These are phyloP conservation scores for Benthosema pterotum DNA, from an alignment of 2,797 vertebrate species.

Conservation along the genomic window DNA sequence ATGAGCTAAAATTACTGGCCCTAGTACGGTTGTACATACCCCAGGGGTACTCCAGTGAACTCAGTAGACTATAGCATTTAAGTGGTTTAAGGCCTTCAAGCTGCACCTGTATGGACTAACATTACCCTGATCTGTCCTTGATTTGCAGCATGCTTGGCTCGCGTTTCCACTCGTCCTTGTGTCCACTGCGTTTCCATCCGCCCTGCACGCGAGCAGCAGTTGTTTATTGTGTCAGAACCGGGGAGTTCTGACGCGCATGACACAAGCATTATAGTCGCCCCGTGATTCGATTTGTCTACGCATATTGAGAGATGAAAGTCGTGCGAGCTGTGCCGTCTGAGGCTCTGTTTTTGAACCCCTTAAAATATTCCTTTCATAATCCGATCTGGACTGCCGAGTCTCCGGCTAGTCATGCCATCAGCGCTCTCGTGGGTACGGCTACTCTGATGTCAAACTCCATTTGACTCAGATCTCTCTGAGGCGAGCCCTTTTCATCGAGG, in stretches of 20 bases:
- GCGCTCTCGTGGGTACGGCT: slow-evolving; percentile 54
- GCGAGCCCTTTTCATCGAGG: slow-evolving; percentile 33
- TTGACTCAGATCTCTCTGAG: slow-evolving; percentile 54
- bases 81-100: no score
- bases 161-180: no score
- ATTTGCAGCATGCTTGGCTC: no score
- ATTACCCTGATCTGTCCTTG: no score
- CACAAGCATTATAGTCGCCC: slow-evolving; percentile 26
- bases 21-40: no score
- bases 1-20: no score
- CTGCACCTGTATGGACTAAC: no score
- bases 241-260: slow-evolving; percentile 33
- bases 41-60: no score
- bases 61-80: no score
- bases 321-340: slow-evolving; percentile 43
- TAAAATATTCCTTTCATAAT: slow-evolving; percentile 54
- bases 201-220: slow-evolving; percentile 13
- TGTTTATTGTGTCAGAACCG: slow-evolving; percentile 38
- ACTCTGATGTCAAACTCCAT: slow-evolving; percentile 58
- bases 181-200: no score
- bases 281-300: slow-evolving; percentile 51
- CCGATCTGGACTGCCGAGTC: slow-evolving; percentile 44
- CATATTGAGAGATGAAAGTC: slow-evolving; percentile 36
- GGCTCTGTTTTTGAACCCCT: slow-evolving; percentile 45
- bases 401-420: slow-evolving; percentile 52